A percentile compares a stretch with the other conserved stretches of the same genome.
phyloP scores from a whole-genome alignment of 1,140 invertebrate genomes.

The Bombus pascuorum region DNA sequence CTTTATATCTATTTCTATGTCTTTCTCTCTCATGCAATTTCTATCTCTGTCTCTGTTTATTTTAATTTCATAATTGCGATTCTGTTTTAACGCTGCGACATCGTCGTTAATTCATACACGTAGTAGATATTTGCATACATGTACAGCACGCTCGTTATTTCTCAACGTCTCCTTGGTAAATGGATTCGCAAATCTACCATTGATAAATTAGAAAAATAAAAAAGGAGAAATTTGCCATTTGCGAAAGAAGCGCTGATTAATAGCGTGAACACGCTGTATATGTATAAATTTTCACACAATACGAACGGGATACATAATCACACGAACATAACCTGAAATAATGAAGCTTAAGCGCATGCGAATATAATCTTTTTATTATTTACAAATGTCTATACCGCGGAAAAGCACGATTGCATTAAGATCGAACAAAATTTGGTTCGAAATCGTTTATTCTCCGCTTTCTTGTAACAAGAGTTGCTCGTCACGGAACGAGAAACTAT shows the following conservation, averaged over 20 bases:
- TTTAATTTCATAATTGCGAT: conserved; percentile 24
- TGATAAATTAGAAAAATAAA: no score
- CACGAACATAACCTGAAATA: neutral
- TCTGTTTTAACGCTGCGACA: neutral
- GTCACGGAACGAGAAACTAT: neutral
- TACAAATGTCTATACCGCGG: conserved; percentile 6
- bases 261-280: neutral
- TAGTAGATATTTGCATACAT: neutral
- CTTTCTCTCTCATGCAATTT: conserved; percentile 24
- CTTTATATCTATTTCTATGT: conserved; percentile 36
- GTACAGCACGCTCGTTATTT: neutral
- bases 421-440: neutral
- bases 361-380: conserved; percentile 40
- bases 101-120: neutral
- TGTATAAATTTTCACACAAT: neutral
- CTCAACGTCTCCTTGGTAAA: no score
- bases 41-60: neutral
- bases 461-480: neutral
- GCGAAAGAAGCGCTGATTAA: no score
- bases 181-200: no score
- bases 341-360: conserved; percentile 58
- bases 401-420: conserved; percentile 26
- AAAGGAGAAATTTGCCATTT: no score
- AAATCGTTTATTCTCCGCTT: neutral
- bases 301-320: neutral